Conservation (phyloP, 2,888 invertebrate species). For the Ctenicera cuprea region DNA sequence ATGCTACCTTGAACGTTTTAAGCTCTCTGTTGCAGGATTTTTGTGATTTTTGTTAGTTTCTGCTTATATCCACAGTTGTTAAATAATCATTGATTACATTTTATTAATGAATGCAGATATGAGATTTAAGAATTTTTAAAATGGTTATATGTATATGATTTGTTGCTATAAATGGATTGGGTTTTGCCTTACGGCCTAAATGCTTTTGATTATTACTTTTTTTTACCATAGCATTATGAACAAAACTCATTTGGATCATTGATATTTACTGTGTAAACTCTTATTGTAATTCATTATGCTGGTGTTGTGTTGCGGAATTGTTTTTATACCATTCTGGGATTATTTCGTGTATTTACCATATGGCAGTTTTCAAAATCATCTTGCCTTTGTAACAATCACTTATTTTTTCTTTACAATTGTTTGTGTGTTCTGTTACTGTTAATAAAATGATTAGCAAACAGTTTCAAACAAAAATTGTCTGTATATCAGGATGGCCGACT, state of each 20-base stretch:
- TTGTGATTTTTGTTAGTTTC: conserved; percentile 14
- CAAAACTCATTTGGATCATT: conserved; percentile 10
- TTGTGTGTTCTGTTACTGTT: no score
- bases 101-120: not conserved
- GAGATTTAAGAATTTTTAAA: not conserved
- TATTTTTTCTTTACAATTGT: no score
- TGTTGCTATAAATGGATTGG: conserved; percentile 1
- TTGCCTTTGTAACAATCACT: not conserved
- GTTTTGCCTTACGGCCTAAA: conserved; percentile 18
- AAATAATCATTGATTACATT: not conserved
- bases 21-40: conserved; percentile 5
- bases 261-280: conserved; percentile 11
- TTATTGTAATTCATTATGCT: conserved; percentile 1
- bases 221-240: conserved; percentile 13
- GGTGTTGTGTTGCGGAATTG: not conserved
- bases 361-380: not conserved
- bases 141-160: not conserved
- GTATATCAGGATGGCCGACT: not conserved
- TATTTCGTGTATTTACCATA: not conserved
- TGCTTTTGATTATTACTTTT: conserved; percentile 15
- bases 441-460: no score
- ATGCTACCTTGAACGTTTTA: conserved; percentile 4
- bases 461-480: not conserved
- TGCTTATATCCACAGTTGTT: not conserved
- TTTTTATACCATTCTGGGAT: not conserved